Conservation (phyloP, 2,113 vertebrate genomes). For the Psephotus haematonotus region DNA sequence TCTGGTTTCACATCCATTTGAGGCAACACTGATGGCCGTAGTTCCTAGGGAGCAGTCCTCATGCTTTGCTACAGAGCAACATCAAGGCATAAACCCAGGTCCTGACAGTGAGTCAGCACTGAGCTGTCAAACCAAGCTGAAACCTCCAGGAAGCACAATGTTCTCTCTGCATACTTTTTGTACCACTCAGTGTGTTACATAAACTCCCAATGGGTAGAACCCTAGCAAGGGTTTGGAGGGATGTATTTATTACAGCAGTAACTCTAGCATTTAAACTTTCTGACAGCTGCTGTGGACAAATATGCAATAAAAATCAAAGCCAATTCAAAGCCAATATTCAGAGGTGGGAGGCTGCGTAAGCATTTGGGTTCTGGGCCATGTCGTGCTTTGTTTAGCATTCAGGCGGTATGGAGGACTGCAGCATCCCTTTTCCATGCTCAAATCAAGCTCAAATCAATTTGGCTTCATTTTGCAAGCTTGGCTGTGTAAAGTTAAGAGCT, state of each 20-base stretch:
- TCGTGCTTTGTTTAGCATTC: background rate
- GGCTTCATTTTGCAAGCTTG: background rate
- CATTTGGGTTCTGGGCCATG: background rate
- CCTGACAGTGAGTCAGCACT: constrained; percentile 55
- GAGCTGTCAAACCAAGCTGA: constrained; percentile 20
- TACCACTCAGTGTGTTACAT: constrained; percentile 48
- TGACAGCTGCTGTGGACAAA: constrained; percentile 63
- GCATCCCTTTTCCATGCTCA: background rate
- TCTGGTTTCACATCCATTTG: constrained; percentile 29
- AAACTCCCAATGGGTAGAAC: constrained; percentile 46
- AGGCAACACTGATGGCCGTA: background rate
- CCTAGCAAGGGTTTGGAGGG: constrained; percentile 31
- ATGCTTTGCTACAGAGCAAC: background rate
- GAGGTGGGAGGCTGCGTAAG: background rate
- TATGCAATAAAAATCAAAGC: constrained; percentile 4
- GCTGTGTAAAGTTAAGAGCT: background rate
- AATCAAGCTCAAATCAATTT: background rate
- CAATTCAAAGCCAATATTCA: constrained; percentile 1
- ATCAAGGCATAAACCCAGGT: background rate
- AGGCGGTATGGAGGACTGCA: background rate
- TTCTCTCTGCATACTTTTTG: constrained; percentile 10
- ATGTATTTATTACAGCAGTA: constrained; percentile 55
- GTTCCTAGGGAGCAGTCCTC: background rate
- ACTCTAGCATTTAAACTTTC: constrained; percentile 54
- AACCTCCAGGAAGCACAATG: constrained; percentile 24